phyloP scores from a whole-genome alignment of 35 echinoderm and acorn worm genomes.

The Stichopus chloronotus region DNA sequence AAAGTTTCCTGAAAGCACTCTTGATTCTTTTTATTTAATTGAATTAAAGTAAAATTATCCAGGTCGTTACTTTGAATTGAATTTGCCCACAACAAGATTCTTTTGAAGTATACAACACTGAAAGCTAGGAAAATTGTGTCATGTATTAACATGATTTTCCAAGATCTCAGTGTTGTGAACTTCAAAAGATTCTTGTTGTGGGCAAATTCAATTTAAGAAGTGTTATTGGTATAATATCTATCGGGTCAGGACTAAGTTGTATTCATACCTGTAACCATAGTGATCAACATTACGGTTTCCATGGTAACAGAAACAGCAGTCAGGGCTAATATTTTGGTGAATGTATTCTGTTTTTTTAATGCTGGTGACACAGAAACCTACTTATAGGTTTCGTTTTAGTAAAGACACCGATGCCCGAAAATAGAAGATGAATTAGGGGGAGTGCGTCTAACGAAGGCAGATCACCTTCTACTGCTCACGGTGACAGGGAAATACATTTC shows the following conservation, averaged over 20 bases:
- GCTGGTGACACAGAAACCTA: conserved; percentile 9
- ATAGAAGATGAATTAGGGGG: no score
- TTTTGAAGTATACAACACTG: neutral
- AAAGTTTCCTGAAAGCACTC: no score
- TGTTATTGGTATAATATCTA: neutral
- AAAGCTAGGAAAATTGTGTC: no score
- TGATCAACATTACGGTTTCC: neutral
- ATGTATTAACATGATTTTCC: no score
- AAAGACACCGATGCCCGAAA: no score
- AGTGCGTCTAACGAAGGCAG: no score
- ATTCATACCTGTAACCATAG: neutral
- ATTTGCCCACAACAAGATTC: neutral
- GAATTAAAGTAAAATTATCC: no score
- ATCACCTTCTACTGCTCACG: no score
- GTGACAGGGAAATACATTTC: no score
- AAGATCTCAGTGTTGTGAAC: no score
- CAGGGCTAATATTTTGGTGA: neutral
- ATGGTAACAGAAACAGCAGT: neutral
- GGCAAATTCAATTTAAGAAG: neutral
- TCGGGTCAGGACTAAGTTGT: neutral
- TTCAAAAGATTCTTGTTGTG: neutral
- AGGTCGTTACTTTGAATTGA: neutral
- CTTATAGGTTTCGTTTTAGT: neutral
- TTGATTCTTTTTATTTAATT: no score
- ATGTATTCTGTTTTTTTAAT: neutral